Evolutionary conservation across 2,888 invertebrate species (phyloP), one percentile per base, ranked within the genome.

Genomic region (Biston betularia): DNA sequence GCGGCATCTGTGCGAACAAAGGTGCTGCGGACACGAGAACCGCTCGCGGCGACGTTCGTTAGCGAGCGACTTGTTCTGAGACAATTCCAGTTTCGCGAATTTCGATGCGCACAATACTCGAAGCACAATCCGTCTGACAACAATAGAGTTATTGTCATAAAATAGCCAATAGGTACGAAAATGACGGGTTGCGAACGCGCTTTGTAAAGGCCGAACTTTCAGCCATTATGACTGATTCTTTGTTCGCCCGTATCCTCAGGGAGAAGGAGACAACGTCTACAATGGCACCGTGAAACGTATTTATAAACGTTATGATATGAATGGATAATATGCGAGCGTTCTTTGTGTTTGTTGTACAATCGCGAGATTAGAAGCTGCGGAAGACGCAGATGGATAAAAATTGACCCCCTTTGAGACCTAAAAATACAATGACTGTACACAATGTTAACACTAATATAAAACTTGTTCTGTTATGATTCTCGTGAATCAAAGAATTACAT

Each of bases 131-230:
- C 81, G 76, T 78, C 76, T 73, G 74, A 78, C 76, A 84, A 92
- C 91, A 93, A 93, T 88, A 81, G 77, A 73, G 82, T 86, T 89
- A 91, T 93, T 93, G 91, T 93, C 87, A 86, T 90, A 93, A 92
- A 90, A 93, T 93, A 91, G 92, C 92, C 93, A 91, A 92, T 93
- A 91, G 89, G 88, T 90, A 90, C 85, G 87, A 91, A 93, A 92
- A 93, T 93, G 92, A 92, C 91, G 90, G 93, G 93, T 93, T 92
- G 88, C 84, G 82, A 84, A 78, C 78, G 73, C 83, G 83, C 88
- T 88, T 90, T 90, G 90, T 89, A 76, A 79, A 78, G 81, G 82
- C 80, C 85, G 84, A 86, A 88, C 83, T 89, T 89, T 87, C 81
- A 85, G 87, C 85, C 84, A 88, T 90, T 90, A 89, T 89, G 88